Conservation (phyloP, 2,888 invertebrate species). For the Polyommatus iphigenia region DNA sequence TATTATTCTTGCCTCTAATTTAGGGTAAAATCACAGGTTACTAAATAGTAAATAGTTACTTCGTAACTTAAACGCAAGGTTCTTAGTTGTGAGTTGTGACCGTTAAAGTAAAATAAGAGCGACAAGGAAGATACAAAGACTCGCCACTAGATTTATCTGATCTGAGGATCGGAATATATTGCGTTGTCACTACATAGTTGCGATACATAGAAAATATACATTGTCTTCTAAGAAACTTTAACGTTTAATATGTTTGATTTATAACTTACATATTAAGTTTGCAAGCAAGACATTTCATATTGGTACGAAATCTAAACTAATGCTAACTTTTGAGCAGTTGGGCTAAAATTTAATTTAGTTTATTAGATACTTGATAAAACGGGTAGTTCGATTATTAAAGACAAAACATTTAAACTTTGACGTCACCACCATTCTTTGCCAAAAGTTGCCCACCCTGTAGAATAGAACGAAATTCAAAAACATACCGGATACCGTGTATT, state of each 20-base stretch:
- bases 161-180: constrained; percentile 2
- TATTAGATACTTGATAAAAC: not conserved
- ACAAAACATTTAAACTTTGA: not conserved
- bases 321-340: not conserved
- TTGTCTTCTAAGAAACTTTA: not conserved
- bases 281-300: not conserved
- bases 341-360: not conserved
- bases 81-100: not conserved
- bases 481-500: constrained; percentile 1
- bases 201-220: constrained; percentile 10
- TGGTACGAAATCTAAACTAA: not conserved
- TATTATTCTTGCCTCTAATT: not conserved
- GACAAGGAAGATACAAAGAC: not conserved
- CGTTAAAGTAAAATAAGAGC: constrained; percentile 3
- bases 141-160: constrained; percentile 22
- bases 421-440: not conserved
- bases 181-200: constrained; percentile 14
- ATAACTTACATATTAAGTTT: constrained; percentile 2
- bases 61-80: no score
- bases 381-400: not conserved
- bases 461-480: not conserved
- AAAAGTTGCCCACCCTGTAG: not conserved
- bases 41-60: not conserved
- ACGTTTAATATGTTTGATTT: constrained; percentile 6
- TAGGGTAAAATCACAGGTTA: not conserved